Evolutionary conservation across 2,113 vertebrate genomes (phyloP), one percentile per base, ranked within the genome.

Genomic region (Eclectus roratus): DNA sequence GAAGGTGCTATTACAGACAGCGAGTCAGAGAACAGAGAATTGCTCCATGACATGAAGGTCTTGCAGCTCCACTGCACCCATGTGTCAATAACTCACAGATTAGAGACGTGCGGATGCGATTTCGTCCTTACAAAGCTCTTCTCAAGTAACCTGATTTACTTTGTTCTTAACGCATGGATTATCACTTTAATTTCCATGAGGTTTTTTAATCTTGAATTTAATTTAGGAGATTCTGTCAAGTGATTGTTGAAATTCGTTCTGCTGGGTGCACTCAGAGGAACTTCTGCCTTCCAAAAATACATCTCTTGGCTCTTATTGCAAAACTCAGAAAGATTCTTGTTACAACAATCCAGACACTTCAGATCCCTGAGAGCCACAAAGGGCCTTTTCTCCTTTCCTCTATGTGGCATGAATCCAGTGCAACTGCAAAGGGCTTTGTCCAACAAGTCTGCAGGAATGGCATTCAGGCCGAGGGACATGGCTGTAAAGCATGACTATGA

Each of bases 171-270:
- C 82, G 76, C 64, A 78, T 61, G 74, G 88, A 61, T 77, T 91
- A 89, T 39, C 71, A 15, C n/a, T 25, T 80, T 76, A 35, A 89
- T 80, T 94, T 88, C 74, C 58, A 20, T 15, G 11, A 85, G 56
- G 8, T 29, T 91, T 91, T 91, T 89, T 58, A 76, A 80, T 80
- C 88, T 71, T 68, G 56, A 70, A 80, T 88, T 88, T 77, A 94
- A 93, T 94, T 81, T 71, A 61, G 46, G 46, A 87, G 50, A 88
- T 91, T 91, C 82, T 72, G 31, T 72, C 76, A 46, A 88, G 41
- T 61, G 68, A 83, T 91, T 73, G 71, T 80, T 53, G 29, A 71
- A 73, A 85, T 89, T 77, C 5, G 4, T 91, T 91, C 74, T 50
- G 58, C 85, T 53, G n/a, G 7, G 12, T 83, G 43, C 3, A 1